Evolutionary conservation across 1,140 invertebrate species (phyloP), one percentile per base, ranked within the genome.

Genomic region (Drosophila biarmipes): DNA sequence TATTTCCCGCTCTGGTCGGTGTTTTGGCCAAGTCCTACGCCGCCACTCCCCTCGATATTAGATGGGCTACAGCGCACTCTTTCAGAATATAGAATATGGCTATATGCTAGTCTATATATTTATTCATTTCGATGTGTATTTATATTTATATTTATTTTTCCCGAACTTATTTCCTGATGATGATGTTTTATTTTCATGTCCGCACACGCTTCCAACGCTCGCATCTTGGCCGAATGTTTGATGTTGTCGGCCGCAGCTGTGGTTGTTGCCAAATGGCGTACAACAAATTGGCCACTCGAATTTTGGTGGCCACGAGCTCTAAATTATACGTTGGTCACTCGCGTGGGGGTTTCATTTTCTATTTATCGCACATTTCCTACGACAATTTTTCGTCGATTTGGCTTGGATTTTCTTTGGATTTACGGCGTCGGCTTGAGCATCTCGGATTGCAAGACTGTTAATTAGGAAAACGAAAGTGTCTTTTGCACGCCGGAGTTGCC

Each of bases 161-260:
- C 57, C 81, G 71, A 89, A 82, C 89, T 89, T 79, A 89, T 87
- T 87, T 87, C 82, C 82, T 87, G 84, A 79, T 79, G 84, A 76
- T 89, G 84, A 84, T 89, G 72, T 89, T 89, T 89, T 89, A 89
- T 89, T 89, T 89, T 84, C 67, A 77, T 89, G 73, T 84, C 80
- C 84, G 76, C 84, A 89, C 84, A 84, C 84, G 84, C 84, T 80
- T 89, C 79, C 78, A 86, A 45, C 76, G 63, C 61, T 80, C 67
- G 67, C 62, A 66, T 68, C 61, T 56, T 73, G 63, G 61, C 74
- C 52, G 57, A 49, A 48, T 79, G 78, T 82, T 76, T 78, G 61
- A 86, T 86, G 74, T 85, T 73, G 48, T 40, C 72, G 51, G 53
- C 24, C 14, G 21, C 45, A 46, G 45, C 45, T 46, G 45, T 46